Percentiles rank a stretch among this genome's conserved stretches.
Evolutionary conservation across 92 coral and sea anemone genomes (phyloP).

Genomic region (Paragorgia papillata): DNA sequence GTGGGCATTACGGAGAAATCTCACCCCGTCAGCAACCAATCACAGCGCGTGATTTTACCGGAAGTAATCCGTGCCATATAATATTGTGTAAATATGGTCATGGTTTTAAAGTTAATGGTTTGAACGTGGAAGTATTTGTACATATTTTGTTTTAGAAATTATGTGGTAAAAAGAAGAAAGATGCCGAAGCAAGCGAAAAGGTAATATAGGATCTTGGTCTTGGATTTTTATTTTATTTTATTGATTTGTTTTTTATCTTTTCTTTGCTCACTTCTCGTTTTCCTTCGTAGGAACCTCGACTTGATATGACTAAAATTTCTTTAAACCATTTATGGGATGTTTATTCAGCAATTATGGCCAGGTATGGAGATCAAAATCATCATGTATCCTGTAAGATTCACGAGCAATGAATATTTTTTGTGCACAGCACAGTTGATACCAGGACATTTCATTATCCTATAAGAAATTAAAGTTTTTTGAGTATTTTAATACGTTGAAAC

Average conservation of each 20-base stretch:
- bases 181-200: conserved; percentile 62
- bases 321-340: conserved; percentile 91
- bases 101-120: no score
- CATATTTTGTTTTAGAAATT: conserved; percentile 20
- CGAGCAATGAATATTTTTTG: neutral
- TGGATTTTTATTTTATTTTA: neutral
- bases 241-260: neutral
- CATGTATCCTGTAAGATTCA: no score
- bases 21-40: no score
- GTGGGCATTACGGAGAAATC: no score
- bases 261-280: neutral
- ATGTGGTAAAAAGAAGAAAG: conserved; percentile 60
- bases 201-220: conserved; percentile 19
- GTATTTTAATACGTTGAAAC: no score
- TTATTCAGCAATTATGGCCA: conserved; percentile 72
- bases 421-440: no score
- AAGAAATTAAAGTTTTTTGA: no score
- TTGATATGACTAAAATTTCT: conserved; percentile 77
- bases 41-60: no score
- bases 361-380: conserved; percentile 52
- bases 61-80: no score
- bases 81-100: no score
- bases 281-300: conserved; percentile 75
- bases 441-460: no score
- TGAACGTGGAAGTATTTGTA: no score